phyloP scores from a whole-genome alignment of 1,140 invertebrate genomes.

The Trinorchestia longiramus region DNA sequence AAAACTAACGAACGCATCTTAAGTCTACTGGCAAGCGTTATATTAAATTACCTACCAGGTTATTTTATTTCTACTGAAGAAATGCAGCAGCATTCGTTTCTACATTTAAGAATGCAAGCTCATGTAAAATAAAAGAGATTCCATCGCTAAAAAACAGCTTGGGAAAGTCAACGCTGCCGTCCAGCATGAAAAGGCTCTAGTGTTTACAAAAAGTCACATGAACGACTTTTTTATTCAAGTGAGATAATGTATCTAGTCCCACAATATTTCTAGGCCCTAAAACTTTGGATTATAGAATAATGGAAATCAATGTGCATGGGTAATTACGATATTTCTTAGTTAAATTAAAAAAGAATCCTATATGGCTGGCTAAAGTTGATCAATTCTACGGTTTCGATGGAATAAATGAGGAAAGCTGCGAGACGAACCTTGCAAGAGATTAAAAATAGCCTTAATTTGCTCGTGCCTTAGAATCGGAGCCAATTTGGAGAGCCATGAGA shows the following conservation, averaged over 20 bases:
- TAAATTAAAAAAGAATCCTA: neutral
- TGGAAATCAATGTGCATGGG: neutral
- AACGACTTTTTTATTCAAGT: too few species aligned
- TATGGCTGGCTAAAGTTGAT: neutral
- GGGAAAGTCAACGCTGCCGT: too few species aligned
- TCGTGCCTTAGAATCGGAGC: neutral
- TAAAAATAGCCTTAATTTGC: neutral
- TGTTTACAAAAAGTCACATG: too few species aligned
- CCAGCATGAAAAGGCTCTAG: too few species aligned
- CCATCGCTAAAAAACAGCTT: too few species aligned
- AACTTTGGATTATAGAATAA: neutral
- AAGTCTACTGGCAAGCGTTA: neutral
- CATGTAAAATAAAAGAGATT: too few species aligned
- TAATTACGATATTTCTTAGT: neutral
- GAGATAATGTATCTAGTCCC: too few species aligned
- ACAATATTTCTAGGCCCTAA: neutral
- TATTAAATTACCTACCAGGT: neutral
- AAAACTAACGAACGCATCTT: neutral
- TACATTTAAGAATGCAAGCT: too few species aligned
- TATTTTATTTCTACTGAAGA: neutral
- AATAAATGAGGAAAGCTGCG: neutral
- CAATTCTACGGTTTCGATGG: neutral
- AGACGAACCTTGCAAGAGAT: neutral
- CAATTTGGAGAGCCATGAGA: neutral
- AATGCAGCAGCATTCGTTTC: neutral